A percentile compares a stretch with the other conserved stretches of the same genome.
These are phyloP conservation scores for Xiphorhynchus erythropygius DNA, from an alignment of 2,797 vertebrate genomes.

Conservation along the genomic window DNA sequence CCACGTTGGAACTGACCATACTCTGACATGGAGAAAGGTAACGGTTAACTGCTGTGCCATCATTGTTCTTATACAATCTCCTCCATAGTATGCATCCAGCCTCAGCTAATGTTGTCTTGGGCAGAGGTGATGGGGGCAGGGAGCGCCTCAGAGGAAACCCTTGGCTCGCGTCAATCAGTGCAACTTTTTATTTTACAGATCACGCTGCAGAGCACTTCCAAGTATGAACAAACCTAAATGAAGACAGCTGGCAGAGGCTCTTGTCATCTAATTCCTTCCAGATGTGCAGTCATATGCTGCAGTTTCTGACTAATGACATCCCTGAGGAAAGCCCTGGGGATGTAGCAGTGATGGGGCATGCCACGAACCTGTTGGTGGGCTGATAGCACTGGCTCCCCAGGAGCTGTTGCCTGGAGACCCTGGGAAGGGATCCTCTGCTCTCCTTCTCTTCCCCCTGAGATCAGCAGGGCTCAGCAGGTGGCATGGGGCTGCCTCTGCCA, in stretches of 20 bases:
- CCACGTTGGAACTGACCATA: not conserved
- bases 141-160: slow-evolving; percentile 34
- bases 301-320: slow-evolving; percentile 60
- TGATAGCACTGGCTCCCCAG: not conserved
- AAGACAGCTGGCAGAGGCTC: slow-evolving; percentile 65
- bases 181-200: slow-evolving; percentile 65
- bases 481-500: not conserved
- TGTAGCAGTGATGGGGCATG: not conserved
- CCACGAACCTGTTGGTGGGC: slow-evolving; percentile 52
- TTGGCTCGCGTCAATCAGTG: slow-evolving; percentile 46
- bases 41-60: not conserved
- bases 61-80: not conserved
- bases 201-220: slow-evolving; percentile 31
- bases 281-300: slow-evolving; percentile 51
- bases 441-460: not conserved
- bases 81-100: not conserved
- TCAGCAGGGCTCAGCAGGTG: not conserved
- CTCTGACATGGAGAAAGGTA: not conserved
- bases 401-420: not conserved
- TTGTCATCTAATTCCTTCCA: slow-evolving; percentile 66
- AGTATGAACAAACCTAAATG: slow-evolving; percentile 66
- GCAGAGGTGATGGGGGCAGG: slow-evolving; percentile 3
- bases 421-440: not conserved
- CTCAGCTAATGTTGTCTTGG: not conserved
- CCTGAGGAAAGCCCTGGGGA: slow-evolving; percentile 43